Conservation (phyloP, 2,113 vertebrate genomes). For the Tamias sibiricus region DNA sequence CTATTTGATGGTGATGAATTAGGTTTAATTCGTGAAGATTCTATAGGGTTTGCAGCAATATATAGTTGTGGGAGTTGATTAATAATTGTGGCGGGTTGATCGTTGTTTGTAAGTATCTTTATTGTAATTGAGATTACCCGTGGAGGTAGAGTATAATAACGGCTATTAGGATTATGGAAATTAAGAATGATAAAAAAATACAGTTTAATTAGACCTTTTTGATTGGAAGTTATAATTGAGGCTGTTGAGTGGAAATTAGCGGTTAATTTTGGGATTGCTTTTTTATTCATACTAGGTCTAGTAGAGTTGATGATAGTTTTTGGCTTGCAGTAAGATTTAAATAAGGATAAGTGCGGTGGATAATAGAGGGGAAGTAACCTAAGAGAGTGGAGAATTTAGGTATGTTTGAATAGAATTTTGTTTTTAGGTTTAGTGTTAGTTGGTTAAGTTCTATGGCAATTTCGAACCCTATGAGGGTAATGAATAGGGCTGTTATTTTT, state of each 20-base stretch:
- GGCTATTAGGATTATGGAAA: no score
- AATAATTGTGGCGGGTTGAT: not conserved
- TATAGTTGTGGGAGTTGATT: not conserved
- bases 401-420: not conserved
- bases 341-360: fast-evolving
- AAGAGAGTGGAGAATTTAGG: not conserved
- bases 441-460: not conserved
- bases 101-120: not conserved
- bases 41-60: not conserved
- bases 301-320: not conserved
- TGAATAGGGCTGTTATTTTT: not conserved
- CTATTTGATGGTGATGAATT: not conserved
- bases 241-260: not conserved
- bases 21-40: not conserved
- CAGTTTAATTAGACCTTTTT: not conserved
- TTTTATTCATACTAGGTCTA: not conserved
- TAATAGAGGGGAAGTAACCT: not conserved
- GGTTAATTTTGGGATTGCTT: fast-evolving
- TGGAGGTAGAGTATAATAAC: no score
- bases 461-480: not conserved
- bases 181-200: not conserved
- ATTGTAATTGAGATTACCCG: not conserved
- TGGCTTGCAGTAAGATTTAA: not conserved
- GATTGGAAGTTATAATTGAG: not conserved
- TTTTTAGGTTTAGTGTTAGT: not conserved